phyloP scores from a whole-genome alignment of 2,888 invertebrate genomes.

The Parnassius apollo region DNA sequence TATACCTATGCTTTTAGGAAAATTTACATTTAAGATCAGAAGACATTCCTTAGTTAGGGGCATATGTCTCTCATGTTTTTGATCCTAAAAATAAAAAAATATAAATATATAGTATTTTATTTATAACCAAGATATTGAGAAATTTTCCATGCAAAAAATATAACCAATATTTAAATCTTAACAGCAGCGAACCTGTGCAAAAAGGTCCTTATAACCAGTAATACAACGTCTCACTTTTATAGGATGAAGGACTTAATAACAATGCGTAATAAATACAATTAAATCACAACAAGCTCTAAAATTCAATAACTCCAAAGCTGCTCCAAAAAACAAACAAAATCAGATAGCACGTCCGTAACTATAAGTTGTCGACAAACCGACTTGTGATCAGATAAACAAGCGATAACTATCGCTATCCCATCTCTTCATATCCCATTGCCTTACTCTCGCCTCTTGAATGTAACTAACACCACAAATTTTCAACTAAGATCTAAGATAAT shows the following conservation, averaged over 20 bases:
- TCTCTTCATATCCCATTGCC: constrained; percentile 29
- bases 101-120: too few species aligned
- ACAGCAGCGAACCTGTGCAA: too few species aligned
- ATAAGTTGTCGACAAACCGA: constrained; percentile 56
- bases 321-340: constrained; percentile 34
- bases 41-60: too few species aligned
- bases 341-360: constrained; percentile 46
- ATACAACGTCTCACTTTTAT: neutral
- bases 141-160: too few species aligned
- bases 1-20: too few species aligned
- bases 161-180: too few species aligned
- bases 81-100: too few species aligned
- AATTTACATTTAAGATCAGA: too few species aligned
- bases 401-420: constrained; percentile 30
- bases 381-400: constrained; percentile 52
- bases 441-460: constrained; percentile 43
- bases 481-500: constrained; percentile 53
- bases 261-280: constrained; percentile 34
- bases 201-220: neutral
- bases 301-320: constrained; percentile 54
- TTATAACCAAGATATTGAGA: too few species aligned
- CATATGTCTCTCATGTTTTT: too few species aligned
- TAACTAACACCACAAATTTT: constrained; percentile 56
- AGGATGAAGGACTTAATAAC: constrained; percentile 6
- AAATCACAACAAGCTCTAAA: constrained; percentile 36